Conservation (phyloP, 2,113 vertebrate genomes). For the Anhinga anhinga region DNA sequence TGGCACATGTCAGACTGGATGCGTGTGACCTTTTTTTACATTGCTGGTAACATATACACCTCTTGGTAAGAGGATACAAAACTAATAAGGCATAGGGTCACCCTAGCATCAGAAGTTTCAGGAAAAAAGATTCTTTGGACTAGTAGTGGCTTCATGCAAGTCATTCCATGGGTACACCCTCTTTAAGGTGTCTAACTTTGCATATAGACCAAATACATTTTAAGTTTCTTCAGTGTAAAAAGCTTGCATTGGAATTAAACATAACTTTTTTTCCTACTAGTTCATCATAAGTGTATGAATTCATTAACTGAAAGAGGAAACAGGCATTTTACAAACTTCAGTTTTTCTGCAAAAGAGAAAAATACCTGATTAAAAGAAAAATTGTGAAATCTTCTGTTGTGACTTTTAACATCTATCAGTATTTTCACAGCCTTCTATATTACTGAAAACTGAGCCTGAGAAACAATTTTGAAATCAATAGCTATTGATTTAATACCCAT, state of each 20-base stretch:
- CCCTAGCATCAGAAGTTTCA: background rate
- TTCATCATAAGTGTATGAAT: background rate
- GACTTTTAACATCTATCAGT: background rate
- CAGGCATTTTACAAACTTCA: background rate
- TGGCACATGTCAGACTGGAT: background rate
- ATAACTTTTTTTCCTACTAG: background rate
- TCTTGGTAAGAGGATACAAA: background rate
- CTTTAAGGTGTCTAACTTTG: background rate
- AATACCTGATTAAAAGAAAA: background rate
- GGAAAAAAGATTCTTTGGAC: background rate
- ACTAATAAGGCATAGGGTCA: background rate
- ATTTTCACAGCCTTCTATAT: background rate
- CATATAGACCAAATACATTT: rapidly evolving
- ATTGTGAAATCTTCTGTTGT: background rate
- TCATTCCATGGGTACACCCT: background rate
- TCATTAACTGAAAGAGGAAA: background rate
- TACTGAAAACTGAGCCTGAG: background rate
- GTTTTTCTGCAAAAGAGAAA: background rate
- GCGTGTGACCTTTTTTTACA: background rate
- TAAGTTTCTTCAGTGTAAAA: background rate
- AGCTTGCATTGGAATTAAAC: background rate
- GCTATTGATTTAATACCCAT: background rate
- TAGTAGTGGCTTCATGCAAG: background rate
- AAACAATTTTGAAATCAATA: background rate
- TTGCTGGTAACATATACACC: background rate